Evolutionary conservation across 92 coral and sea anemone species (phyloP).

Genomic region (Epizoanthus stellaris): DNA sequence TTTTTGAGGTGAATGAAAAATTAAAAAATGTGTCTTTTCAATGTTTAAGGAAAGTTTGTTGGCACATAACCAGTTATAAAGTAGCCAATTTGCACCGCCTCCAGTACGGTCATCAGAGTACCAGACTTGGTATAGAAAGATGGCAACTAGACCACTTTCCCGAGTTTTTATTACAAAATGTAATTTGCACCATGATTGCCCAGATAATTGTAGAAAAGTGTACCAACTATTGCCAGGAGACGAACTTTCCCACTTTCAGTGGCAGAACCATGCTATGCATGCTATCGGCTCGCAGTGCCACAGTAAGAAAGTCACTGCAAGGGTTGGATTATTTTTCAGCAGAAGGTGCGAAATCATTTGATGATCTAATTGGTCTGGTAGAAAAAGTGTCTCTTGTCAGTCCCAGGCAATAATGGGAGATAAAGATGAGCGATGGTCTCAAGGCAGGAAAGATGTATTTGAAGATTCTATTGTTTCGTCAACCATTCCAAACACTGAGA

Average conservation of each 20-base stretch:
- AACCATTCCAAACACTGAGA: too few species aligned
- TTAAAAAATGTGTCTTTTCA: too few species aligned
- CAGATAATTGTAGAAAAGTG: slow-evolving; percentile 60
- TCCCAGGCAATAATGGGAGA: slow-evolving; percentile 20
- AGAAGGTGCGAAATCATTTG: slow-evolving; percentile 55
- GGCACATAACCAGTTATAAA: slow-evolving; percentile 1
- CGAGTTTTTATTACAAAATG: slow-evolving; percentile 61
- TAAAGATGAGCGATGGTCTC: neutral
- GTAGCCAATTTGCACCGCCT: slow-evolving; percentile 53
- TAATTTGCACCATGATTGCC: slow-evolving; percentile 64
- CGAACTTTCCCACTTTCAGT: slow-evolving; percentile 45
- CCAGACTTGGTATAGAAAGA: slow-evolving; percentile 61
- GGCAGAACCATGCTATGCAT: slow-evolving; percentile 45
- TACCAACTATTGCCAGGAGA: slow-evolving; percentile 50
- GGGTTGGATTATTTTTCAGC: slow-evolving; percentile 58
- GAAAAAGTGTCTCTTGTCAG: neutral
- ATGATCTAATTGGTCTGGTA: slow-evolving; percentile 30
- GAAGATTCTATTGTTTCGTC: neutral
- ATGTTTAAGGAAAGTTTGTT: too few species aligned
- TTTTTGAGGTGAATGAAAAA: too few species aligned
- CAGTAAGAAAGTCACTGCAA: slow-evolving; percentile 54
- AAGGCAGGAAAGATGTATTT: slow-evolving; percentile 51
- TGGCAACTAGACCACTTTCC: slow-evolving; percentile 68
- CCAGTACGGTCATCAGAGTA: slow-evolving; percentile 44
- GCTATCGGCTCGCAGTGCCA: slow-evolving; percentile 40